phyloP scores from a whole-genome alignment of 1,140 invertebrate genomes.

The Mycetomoellerius zeteki region DNA sequence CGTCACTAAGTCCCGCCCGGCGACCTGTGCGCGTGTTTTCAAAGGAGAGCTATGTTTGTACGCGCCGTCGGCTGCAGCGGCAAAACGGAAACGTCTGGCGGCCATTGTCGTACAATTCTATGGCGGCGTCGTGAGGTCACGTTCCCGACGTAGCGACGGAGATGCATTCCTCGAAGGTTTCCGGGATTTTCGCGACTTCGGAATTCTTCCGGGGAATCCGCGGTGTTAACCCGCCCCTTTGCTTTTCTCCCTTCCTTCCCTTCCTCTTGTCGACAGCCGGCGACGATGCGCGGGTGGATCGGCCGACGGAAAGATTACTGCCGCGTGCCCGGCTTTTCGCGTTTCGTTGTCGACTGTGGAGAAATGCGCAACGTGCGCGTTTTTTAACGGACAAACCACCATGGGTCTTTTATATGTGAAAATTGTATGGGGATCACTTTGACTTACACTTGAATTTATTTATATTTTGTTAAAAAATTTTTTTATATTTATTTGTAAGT shows the following conservation, averaged over 20 bases:
- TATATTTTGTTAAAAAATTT: too few relatives aligned
- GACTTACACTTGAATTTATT: too few relatives aligned
- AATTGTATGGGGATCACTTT: neutral
- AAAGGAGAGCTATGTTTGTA: conserved; percentile 17
- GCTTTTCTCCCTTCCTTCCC: too few relatives aligned
- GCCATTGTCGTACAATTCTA: conserved; percentile 61
- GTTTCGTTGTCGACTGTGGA: neutral
- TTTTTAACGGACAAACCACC: neutral
- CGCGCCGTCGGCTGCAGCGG: neutral
- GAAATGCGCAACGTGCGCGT: neutral
- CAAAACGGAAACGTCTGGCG: conserved; percentile 54
- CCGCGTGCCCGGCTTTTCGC: neutral
- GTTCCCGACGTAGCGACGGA: conserved; percentile 43
- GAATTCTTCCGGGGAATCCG: conserved; percentile 53
- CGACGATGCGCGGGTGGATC: conserved; percentile 6
- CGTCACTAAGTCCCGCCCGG: conserved; percentile 24
- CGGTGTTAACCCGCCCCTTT: conserved; percentile 24
- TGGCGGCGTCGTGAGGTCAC: conserved; percentile 52
- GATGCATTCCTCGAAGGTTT: conserved; percentile 57
- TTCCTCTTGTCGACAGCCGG: neutral
- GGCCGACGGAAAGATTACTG: conserved; percentile 17
- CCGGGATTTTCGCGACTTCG: conserved; percentile 58
- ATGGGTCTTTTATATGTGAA: neutral
- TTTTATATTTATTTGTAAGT: too few relatives aligned
- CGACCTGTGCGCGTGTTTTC: conserved; percentile 44